Percentiles rank a stretch among this genome's conserved stretches.
Conservation (phyloP, 37 sponge, comb jelly and placozoan species). For the Beroe ovata region DNA sequence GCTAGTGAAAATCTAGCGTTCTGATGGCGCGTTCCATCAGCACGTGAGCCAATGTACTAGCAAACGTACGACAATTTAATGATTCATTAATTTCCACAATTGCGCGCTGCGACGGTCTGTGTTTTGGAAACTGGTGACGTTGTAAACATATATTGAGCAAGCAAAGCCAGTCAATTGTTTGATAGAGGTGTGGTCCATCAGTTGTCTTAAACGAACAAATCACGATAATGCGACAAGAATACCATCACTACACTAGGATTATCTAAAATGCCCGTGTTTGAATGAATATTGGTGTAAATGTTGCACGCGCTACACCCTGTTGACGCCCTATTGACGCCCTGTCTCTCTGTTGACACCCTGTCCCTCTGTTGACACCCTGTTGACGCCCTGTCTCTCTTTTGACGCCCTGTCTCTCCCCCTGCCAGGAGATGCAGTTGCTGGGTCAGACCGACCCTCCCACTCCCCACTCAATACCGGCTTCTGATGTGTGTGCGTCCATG, state of each 20-base stretch:
- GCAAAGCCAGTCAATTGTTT: too few species aligned
- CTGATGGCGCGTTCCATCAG: not conserved
- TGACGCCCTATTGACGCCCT: too few species aligned
- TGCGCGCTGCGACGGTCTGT: not conserved
- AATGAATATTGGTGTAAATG: too few species aligned
- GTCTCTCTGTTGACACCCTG: too few species aligned
- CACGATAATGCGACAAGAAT: too few species aligned
- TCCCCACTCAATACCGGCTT: not conserved
- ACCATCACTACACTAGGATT: too few species aligned
- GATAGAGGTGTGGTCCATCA: too few species aligned
- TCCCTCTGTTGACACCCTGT: too few species aligned
- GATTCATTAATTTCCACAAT: not conserved
- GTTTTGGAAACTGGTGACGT: not conserved
- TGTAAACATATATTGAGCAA: too few species aligned
- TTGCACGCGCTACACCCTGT: too few species aligned
- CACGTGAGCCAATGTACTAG: not conserved
- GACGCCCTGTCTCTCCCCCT: not conserved
- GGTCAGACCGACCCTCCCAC: not conserved
- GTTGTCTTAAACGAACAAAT: too few species aligned
- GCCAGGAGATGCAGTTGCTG: slow-evolving; percentile 56
- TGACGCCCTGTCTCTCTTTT: not conserved
- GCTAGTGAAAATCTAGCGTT: not conserved
- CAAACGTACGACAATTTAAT: not conserved
- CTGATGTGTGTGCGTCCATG: slow-evolving; percentile 28
- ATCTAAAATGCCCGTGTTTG: too few species aligned